Conservation (phyloP, 2,797 vertebrate genomes). For the Delichon dasypus region DNA sequence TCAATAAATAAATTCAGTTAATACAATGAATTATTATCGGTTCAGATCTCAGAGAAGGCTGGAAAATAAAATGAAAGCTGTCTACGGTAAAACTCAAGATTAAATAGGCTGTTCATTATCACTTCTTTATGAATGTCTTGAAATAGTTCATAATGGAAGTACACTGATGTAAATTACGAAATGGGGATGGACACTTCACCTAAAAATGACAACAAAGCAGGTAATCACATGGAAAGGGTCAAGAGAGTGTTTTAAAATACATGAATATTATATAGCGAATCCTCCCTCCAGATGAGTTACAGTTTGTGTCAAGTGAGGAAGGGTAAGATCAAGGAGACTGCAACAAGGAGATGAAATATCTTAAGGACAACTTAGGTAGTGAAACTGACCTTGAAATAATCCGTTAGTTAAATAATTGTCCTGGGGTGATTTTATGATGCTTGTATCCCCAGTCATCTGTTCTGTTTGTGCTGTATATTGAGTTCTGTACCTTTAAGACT, state of each 20-base stretch:
- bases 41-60: background rate
- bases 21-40: background rate
- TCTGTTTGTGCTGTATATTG: no score
- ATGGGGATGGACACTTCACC: background rate
- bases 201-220: background rate
- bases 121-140: background rate
- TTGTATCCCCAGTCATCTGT: no score
- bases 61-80: background rate
- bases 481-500: no score
- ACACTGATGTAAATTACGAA: background rate
- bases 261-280: background rate
- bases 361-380: background rate
- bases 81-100: background rate
- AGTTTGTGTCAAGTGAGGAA: background rate
- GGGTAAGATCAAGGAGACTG: background rate
- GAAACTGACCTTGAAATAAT: background rate
- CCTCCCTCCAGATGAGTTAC: background rate
- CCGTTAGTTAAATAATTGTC: background rate
- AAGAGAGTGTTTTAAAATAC: background rate
- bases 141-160: background rate
- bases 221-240: background rate
- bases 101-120: background rate
- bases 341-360: background rate
- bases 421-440: no score
- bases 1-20: background rate